phyloP scores from a whole-genome alignment of 2,888 invertebrate genomes.

The Gandaritis pyraliata region DNA sequence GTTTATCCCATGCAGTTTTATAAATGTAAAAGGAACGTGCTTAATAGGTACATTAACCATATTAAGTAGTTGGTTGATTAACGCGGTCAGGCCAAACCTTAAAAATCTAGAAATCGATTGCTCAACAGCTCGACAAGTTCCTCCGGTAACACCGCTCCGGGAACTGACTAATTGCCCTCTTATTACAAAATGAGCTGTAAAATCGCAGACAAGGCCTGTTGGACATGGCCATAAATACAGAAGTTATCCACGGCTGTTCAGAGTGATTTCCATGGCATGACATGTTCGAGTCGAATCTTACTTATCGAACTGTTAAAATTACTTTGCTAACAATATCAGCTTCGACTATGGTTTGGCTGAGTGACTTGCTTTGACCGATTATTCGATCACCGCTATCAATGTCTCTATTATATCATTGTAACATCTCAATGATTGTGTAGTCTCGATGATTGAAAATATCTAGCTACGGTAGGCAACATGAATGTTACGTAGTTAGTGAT shows the following conservation, averaged over 20 bases:
- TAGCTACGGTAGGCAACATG: conserved; percentile 1
- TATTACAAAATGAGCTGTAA: conserved; percentile 47
- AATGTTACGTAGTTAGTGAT: neutral
- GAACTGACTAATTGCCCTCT: conserved; percentile 48
- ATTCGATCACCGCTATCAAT: too few species aligned
- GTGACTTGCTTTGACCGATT: too few species aligned
- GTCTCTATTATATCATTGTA: too few species aligned
- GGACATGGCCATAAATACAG: conserved; percentile 41
- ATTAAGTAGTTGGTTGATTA: conserved; percentile 25
- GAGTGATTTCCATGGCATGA: conserved; percentile 26
- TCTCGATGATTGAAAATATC: conserved; percentile 1
- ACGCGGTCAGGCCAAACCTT: conserved; percentile 38
- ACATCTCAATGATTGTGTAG: neutral
- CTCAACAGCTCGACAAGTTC: conserved; percentile 40
- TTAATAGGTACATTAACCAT: conserved; percentile 23
- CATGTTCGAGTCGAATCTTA: too few species aligned
- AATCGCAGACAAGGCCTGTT: conserved; percentile 49
- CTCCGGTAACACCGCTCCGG: conserved; percentile 45
- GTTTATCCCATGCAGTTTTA: neutral
- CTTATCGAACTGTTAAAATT: too few species aligned
- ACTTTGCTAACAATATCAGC: too few species aligned
- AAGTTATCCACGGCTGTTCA: conserved; percentile 40
- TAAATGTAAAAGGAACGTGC: conserved; percentile 13
- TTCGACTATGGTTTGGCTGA: too few species aligned
- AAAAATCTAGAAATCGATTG: conserved; percentile 40